Evolutionary conservation across 2,888 invertebrate genomes (phyloP).

Genomic region (Adineta ricciae): DNA sequence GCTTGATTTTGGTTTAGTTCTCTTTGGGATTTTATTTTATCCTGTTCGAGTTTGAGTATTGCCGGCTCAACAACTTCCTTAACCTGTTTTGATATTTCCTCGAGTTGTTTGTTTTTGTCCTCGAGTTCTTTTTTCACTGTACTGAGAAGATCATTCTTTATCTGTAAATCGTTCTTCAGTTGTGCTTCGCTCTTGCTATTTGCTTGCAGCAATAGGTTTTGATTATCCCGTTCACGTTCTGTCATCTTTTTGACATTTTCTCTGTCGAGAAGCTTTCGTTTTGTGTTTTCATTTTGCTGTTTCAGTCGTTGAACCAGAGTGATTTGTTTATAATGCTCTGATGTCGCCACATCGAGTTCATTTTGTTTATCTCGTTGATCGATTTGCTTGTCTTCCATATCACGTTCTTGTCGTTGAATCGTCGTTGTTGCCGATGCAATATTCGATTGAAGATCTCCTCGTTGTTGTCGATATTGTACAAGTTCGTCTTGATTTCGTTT

Average conservation of each 20-base stretch:
- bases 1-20: too few relatives aligned
- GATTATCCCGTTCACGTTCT: background rate
- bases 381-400: background rate
- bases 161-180: too few relatives aligned
- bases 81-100: too few relatives aligned
- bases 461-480: background rate
- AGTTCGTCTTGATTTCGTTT: background rate
- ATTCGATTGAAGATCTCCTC: background rate
- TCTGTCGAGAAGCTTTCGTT: background rate
- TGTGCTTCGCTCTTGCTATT: too few relatives aligned
- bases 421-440: background rate
- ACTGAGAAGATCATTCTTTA: too few relatives aligned
- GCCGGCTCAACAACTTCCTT: too few relatives aligned
- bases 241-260: background rate
- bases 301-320: background rate
- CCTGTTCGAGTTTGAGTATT: too few relatives aligned
- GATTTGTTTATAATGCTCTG: background rate
- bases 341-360: background rate
- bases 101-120: too few relatives aligned
- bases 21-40: too few relatives aligned
- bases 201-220: background rate
- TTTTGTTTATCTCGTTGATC: background rate
- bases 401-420: background rate
- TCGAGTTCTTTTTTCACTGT: too few relatives aligned
- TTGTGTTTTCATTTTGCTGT: background rate